A percentile compares a stretch with the other conserved stretches of the same genome.
Conservation (phyloP, 37 sponge, comb jelly and placozoan species). For the Agelas oroides region DNA sequence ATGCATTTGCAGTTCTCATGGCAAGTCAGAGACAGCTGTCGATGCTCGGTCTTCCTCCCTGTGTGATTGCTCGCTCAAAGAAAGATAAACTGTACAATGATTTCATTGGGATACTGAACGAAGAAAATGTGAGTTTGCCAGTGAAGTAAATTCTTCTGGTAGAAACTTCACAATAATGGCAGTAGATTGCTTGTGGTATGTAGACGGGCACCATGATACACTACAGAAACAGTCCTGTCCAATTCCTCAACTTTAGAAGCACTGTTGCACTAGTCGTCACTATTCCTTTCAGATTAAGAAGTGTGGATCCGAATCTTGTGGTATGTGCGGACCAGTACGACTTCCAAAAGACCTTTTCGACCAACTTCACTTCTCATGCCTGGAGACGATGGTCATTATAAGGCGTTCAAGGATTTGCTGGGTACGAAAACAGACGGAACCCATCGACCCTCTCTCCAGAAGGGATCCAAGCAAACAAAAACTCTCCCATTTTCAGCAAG, state of each 20-base stretch:
- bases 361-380: neutral
- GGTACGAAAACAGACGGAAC: neutral
- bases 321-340: conserved; percentile 37
- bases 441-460: neutral
- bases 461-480: neutral
- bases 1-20: too few relatives aligned
- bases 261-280: conserved; percentile 47
- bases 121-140: neutral
- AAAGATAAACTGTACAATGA: neutral
- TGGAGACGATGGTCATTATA: conserved; percentile 43
- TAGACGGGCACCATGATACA: too few relatives aligned
- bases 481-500: conserved; percentile 41
- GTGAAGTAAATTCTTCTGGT: too few relatives aligned
- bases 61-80: neutral
- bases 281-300: conserved; percentile 56
- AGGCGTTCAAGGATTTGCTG: conserved; percentile 15
- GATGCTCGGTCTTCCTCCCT: neutral
- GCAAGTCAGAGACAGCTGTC: too few relatives aligned
- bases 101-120: neutral
- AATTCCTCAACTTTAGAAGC: conserved; percentile 4
- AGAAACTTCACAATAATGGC: too few relatives aligned
- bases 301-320: conserved; percentile 30
- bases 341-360: conserved; percentile 16
- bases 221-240: too few relatives aligned
- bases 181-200: too few relatives aligned